Conservation (phyloP, 2,888 invertebrate genomes). For the Volucella inflata region DNA sequence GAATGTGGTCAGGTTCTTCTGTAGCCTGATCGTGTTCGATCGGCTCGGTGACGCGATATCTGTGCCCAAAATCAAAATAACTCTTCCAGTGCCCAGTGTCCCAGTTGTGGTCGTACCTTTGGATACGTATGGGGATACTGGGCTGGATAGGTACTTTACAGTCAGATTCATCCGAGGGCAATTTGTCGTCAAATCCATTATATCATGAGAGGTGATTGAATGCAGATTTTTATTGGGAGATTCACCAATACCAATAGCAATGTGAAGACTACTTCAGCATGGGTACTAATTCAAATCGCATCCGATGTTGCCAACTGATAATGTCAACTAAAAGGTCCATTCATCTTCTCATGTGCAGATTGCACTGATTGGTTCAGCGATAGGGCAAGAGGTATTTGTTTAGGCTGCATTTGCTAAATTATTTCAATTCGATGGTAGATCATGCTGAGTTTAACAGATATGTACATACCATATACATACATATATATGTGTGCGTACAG, state of each 20-base stretch:
- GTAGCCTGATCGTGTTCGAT: slow-evolving; percentile 74
- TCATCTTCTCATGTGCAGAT: slow-evolving; percentile 72
- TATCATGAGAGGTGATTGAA: slow-evolving; percentile 68
- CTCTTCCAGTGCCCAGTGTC: slow-evolving; percentile 44
- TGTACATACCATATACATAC: no score
- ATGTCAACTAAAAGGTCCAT: slow-evolving; percentile 75
- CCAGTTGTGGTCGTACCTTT: slow-evolving; percentile 19
- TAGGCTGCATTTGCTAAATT: slow-evolving; percentile 65
- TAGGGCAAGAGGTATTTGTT: slow-evolving; percentile 62
- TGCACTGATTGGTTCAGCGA: slow-evolving; percentile 57
- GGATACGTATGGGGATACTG: background rate
- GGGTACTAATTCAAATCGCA: slow-evolving; percentile 64
- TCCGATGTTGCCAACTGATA: slow-evolving; percentile 71
- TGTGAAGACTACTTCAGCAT: slow-evolving; percentile 7
- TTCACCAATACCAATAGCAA: slow-evolving; percentile 41
- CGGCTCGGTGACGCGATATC: slow-evolving; percentile 67
- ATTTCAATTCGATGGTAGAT: slow-evolving; percentile 39
- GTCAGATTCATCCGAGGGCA: slow-evolving; percentile 68
- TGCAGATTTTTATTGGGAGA: slow-evolving; percentile 61
- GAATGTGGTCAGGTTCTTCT: slow-evolving; percentile 66
- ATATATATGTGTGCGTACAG: no score
- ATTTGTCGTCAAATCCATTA: slow-evolving; percentile 76
- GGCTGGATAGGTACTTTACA: background rate
- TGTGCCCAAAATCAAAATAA: slow-evolving; percentile 68
- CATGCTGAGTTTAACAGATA: background rate